Base-by-base conservation (phyloP, 1,140 invertebrate genomes). In the Drosophila melanica region DNA sequence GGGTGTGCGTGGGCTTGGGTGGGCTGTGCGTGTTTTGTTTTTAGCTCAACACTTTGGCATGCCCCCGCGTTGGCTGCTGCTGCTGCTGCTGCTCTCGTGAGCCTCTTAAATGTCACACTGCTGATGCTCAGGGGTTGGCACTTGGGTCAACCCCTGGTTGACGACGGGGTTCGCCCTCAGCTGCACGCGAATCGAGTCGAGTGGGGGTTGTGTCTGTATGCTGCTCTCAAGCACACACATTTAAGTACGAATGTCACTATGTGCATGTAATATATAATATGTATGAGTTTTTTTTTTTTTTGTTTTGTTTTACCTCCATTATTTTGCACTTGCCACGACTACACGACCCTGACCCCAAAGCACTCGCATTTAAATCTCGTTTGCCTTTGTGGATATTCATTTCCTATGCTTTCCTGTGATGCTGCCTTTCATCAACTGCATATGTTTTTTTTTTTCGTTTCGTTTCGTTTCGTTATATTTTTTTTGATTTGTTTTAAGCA, bases 91-190 rank as follows among this genome's bases (percentile, higher is more conserved):
- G 47, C 81, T 85, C 81, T 86, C 82, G 67, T 66, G 81, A 81
- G 81, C 74, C 81, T 78, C 82, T 86, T 87, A 87, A 87, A 86
- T 86, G 81, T 86, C 81, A 86, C 81, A 87, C 78, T 81, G 82
- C 79, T 78, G 78, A 78, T 78, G 81, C 81, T 77, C 71, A 64
- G 81, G 81, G 81, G 68, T 70, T 86, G 81, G 51, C 81, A 70
- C 79, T 67, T 58, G 62, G 81, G 57, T 54, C 66, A 70, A 65
- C 54, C 62, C 67, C n/a, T n/a, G n/a, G n/a, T 67, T 39, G 14
- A 48, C 30, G 42, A 16, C 62, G 39, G 39, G 12, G n/a, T 41
- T 57, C 55, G 44, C 37, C 37, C 23, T 45, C 6, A 18, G 41
- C 55, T 58, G 55, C 41, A 44, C 10, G 23, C 55, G 41, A 58